A percentile compares a stretch with the other conserved stretches of the same genome.
Evolutionary conservation across 1,140 invertebrate genomes (phyloP).

Genomic region (Alviniconcha marisindica): DNA sequence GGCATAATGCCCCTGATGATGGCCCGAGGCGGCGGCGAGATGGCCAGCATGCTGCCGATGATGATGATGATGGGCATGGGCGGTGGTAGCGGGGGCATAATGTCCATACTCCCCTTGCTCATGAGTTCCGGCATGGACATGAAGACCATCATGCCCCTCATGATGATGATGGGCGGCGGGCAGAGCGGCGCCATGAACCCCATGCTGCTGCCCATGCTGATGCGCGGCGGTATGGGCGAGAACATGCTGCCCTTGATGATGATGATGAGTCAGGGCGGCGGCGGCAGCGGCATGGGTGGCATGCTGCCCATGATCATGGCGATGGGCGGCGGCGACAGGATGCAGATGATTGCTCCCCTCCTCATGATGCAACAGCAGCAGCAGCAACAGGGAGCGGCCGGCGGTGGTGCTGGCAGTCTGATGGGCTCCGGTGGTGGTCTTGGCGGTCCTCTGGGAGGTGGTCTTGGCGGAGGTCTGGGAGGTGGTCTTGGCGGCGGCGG

Average conservation of each 20-base stretch:
- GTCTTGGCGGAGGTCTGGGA: conserved; percentile 7
- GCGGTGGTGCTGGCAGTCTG: no score
- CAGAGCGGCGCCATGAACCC: conserved; percentile 1
- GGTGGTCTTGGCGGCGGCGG: background rate
- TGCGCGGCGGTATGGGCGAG: background rate
- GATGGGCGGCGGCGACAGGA: background rate
- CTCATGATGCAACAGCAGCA: conserved; percentile 14
- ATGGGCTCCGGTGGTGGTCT: background rate
- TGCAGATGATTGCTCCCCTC: background rate
- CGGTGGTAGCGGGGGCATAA: conserved; percentile 20
- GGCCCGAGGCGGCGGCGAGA: conserved; percentile 4
- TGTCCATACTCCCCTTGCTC: background rate
- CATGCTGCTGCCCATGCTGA: conserved; percentile 15
- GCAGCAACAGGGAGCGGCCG: no score
- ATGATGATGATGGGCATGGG: conserved; percentile 29
- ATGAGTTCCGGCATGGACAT: conserved; percentile 3
- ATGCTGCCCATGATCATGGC: no score
- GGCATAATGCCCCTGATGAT: conserved; percentile 7
- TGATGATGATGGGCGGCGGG: conserved; percentile 28
- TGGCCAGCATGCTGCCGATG: conserved; percentile 1
- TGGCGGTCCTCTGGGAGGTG: background rate
- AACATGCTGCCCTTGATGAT: conserved; percentile 7
- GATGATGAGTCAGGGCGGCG: conserved; percentile 22
- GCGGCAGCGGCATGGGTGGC: background rate
- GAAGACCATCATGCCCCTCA: background rate